These are phyloP conservation scores for Gadus chalcogrammus DNA, from an alignment of 2,113 vertebrate genomes.

Conservation along the genomic window DNA sequence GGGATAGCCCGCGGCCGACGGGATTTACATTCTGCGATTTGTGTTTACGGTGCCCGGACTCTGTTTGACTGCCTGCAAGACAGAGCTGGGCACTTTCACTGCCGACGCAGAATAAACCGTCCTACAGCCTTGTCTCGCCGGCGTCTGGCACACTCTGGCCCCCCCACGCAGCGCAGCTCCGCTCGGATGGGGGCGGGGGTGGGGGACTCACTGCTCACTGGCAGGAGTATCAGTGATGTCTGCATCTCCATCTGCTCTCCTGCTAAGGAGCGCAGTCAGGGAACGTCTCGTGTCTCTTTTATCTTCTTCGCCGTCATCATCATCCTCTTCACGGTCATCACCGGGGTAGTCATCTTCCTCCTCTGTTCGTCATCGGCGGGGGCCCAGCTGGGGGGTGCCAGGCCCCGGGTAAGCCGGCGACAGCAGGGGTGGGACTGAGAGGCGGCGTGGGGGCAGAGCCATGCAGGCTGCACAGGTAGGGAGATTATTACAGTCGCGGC, in stretches of 20 bases:
- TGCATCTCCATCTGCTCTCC: too few species aligned
- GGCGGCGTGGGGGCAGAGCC: slow-evolving; percentile 19
- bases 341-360: too few species aligned
- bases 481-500: slow-evolving; percentile 27
- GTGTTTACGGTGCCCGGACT: slow-evolving; percentile 66
- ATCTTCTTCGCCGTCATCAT: too few species aligned
- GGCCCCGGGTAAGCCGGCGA: slow-evolving; percentile 5
- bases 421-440: slow-evolving; percentile 19
- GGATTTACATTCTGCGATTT: slow-evolving; percentile 70
- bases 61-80: slow-evolving; percentile 65
- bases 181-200: slow-evolving; percentile 4
- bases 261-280: too few species aligned
- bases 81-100: slow-evolving; percentile 65
- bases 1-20: slow-evolving; percentile 48
- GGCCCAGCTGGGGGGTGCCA: not conserved
- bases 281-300: too few species aligned
- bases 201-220: too few species aligned
- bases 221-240: too few species aligned
- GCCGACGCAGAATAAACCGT: slow-evolving; percentile 70
- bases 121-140: slow-evolving; percentile 57
- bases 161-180: slow-evolving; percentile 37
- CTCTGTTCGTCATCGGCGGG: slow-evolving; percentile 8
- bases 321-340: too few species aligned
- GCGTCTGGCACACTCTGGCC: slow-evolving; percentile 45
- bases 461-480: slow-evolving; percentile 25